Evolutionary conservation across 2,888 invertebrate genomes (phyloP), one percentile per base, ranked within the genome.

Genomic region (Entomobrya multifasciata): DNA sequence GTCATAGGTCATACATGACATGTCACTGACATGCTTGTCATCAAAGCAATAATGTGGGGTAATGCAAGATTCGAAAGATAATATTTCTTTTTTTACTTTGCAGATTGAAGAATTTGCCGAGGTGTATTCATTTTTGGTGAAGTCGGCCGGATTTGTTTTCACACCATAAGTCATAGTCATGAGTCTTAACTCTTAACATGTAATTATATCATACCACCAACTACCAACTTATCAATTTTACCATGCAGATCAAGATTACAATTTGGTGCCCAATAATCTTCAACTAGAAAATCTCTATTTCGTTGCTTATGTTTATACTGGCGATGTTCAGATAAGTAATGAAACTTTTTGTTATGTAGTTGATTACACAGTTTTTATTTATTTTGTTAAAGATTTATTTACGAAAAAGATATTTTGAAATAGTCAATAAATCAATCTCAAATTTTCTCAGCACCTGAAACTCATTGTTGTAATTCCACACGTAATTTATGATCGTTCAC

Each of bases 101-200:
- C 94, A 98, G 96, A 98, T 99, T 92, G 98, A 97, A 90, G 98
- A 98, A 93, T 94, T 95, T 91, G 96, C 97, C 0, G 98, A 99
- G 92, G 96, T 97, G 91, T 94, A 97, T 92, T 95, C 96, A 92
- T 98, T 98, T 93, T 94, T 97, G 91, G 95, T 95, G 76, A 95
- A 95, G 92, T 94, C 95, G 47, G 93, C 97, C 85, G 94, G 94
- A 17, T 93, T 97, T 80, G 92, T 94, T 90, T 96, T 95, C 86
- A 91, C 79, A 5, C 86, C 86, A 8, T 36, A 36, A 36, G 8
- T 6, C 36, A n/a, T n/a, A n/a, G n/a, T n/a, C n/a, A n/a, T n/a
- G n/a, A n/a, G n/a, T n/a, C n/a, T n/a, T n/a, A n/a, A n/a, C n/a
- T n/a, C n/a, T n/a, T n/a, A n/a, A n/a, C n/a, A n/a, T n/a, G n/a